Percentiles rank a stretch among this genome's conserved stretches.
Conservation (phyloP, 92 coral and sea anemone species). For the Actinostola sp. region DNA sequence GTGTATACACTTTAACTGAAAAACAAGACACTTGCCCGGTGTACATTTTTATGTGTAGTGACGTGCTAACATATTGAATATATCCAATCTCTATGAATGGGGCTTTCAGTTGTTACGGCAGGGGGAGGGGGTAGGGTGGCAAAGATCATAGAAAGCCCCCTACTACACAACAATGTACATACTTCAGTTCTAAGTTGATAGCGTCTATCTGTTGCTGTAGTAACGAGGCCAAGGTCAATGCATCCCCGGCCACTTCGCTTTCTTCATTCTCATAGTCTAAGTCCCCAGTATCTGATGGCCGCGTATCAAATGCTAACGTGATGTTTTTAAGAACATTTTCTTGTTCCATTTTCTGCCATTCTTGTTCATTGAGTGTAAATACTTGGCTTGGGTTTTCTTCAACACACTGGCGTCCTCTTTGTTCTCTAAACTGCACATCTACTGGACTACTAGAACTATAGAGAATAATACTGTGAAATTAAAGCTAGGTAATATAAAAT, state of each 20-base stretch:
- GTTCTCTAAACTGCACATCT: conserved; percentile 68
- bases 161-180: too few relatives aligned
- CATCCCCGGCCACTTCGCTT: conserved; percentile 84
- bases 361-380: conserved; percentile 93
- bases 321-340: conserved; percentile 83
- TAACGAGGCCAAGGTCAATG: conserved; percentile 83
- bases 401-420: conserved; percentile 84
- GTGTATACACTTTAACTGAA: not conserved
- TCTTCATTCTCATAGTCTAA: conserved; percentile 50
- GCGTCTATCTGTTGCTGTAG: conserved; percentile 97
- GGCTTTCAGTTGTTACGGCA: too few relatives aligned
- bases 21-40: not conserved
- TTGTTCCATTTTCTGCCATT: conserved; percentile 98
- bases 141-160: too few relatives aligned
- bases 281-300: conserved; percentile 62
- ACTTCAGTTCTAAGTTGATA: conserved; percentile 88
- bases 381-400: conserved; percentile 89
- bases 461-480: too few relatives aligned
- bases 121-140: too few relatives aligned
- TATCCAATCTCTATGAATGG: too few relatives aligned
- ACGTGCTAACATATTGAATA: too few relatives aligned
- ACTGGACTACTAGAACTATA: conserved; percentile 5
- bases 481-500: too few relatives aligned
- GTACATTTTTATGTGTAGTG: too few relatives aligned
- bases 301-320: conserved; percentile 87